Conservation (phyloP, 2,888 invertebrate genomes). For the Andrena dorsata region DNA sequence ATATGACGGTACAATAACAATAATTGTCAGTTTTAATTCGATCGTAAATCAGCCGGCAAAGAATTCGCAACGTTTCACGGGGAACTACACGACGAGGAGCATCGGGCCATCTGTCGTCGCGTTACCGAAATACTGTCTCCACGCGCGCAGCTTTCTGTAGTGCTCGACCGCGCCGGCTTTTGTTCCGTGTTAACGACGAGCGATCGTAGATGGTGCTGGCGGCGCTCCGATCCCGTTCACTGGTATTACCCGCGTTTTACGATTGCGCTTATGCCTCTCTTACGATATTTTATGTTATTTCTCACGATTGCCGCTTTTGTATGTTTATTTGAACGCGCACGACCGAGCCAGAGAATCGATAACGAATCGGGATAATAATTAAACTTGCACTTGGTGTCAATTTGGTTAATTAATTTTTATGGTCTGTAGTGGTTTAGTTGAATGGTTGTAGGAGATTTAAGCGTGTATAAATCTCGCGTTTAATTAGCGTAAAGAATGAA, state of each 20-base stretch:
- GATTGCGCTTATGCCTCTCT: constrained; percentile 31
- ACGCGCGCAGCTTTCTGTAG: constrained; percentile 34
- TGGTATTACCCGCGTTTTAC: constrained; percentile 43
- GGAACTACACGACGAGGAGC: constrained; percentile 52
- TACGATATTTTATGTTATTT: constrained; percentile 28
- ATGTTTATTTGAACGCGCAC: not conserved
- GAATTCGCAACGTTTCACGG: constrained; percentile 75
- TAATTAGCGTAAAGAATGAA: not conserved
- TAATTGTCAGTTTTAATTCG: constrained; percentile 85
- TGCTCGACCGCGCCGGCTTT: constrained; percentile 69
- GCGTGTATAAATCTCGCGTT: not conserved
- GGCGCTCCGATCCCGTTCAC: constrained; percentile 27
- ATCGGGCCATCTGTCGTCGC: constrained; percentile 80
- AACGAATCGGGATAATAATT: not conserved
- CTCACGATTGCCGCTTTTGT: constrained; percentile 2
- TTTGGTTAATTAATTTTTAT: not conserved
- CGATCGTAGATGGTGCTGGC: constrained; percentile 76
- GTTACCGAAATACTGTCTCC: constrained; percentile 69
- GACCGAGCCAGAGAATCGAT: not conserved
- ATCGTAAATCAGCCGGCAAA: constrained; percentile 81
- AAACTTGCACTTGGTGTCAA: not conserved
- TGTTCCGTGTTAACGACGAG: constrained; percentile 50
- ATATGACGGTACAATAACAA: constrained; percentile 84
- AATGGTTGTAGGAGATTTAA: too few species aligned
- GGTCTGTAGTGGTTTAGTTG: too few species aligned